phyloP scores from a whole-genome alignment of 1,140 invertebrate species.

The Vanessa atalanta region DNA sequence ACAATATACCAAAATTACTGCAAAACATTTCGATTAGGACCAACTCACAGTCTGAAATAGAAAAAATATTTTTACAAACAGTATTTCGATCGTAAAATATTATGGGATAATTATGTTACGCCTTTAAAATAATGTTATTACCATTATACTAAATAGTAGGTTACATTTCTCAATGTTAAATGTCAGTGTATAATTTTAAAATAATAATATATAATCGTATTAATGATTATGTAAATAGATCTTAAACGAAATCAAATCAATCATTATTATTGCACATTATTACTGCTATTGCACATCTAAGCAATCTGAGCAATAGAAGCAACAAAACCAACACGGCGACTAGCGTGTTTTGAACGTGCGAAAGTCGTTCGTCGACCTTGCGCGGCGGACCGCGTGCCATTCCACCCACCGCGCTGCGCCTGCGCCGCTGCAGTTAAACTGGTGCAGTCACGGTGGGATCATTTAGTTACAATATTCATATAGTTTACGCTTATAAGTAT shows the following conservation, averaged over 20 bases:
- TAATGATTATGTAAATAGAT: neutral
- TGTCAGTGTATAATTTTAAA: neutral
- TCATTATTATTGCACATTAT: slow-evolving; percentile 2
- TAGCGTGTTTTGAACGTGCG: slow-evolving; percentile 58
- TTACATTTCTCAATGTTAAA: neutral
- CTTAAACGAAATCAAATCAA: neutral
- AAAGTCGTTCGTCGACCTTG: slow-evolving; percentile 79
- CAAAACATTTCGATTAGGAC: neutral
- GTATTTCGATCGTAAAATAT: neutral
- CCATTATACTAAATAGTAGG: neutral
- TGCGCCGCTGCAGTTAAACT: slow-evolving; percentile 38
- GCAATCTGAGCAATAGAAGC: slow-evolving; percentile 23
- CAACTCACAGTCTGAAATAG: neutral
- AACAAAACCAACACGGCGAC: slow-evolving; percentile 31
- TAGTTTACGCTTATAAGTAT: neutral
- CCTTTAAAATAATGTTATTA: neutral
- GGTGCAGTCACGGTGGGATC: slow-evolving; percentile 39
- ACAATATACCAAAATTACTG: slow-evolving; percentile 10
- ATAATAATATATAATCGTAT: neutral
- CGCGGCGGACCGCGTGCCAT: slow-evolving; percentile 66
- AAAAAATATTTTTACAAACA: neutral
- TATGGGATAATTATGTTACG: neutral
- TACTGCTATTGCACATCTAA: slow-evolving; percentile 17
- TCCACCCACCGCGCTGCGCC: slow-evolving; percentile 57
- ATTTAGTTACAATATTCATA: neutral